Base-by-base conservation (phyloP, 2,113 vertebrate genomes). In the Hemichromis elongatus region DNA sequence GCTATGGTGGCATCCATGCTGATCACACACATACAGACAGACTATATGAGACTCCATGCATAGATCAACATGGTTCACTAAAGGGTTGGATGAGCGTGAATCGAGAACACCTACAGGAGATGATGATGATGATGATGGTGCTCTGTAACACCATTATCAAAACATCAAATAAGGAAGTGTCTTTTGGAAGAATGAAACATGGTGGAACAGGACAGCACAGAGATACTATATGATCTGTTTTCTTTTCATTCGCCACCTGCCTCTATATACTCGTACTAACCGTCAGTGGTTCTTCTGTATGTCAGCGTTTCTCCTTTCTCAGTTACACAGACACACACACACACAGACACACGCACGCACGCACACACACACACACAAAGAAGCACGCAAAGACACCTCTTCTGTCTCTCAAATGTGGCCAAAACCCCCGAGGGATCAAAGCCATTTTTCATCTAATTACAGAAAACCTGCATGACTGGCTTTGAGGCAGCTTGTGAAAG, bases 391-490 rank as follows among this genome's bases (percentile, higher is more conserved):
- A 89, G 80, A 84, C 77, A 87, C 66, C 54, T 90, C 73, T 88
- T 82, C 86, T 88, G 52, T 82, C 77, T 83, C 78, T 91, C 81
- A 90, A 53, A 94, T 92, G 89, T 93, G 91, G 89, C 92, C 88
- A 87, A 94, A 95, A 90, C 88, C 94, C 95, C 87, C 5, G 61
- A 93, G 95, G 94, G 90, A 93, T 91, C 84, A 55, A 94, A 93
- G 90, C 88, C 83, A 94, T 96, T 95, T 96, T 95, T 96, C 93
- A 93, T 93, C 93, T 94, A 95, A 96, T 96, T 95, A 93, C 92
- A 92, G 91, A 92, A 96, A 95, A 96, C 95, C 95, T 95, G 94
- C 94, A 92, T 75, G 89, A 96, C 96, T 92, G 93, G 96, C 94
- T 96, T 80, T 90, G 87, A 90, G 88, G 84, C 85, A 84, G 85